These are phyloP conservation scores for Amphipyra tragopoginis DNA, from an alignment of 2,888 invertebrate species.

Conservation along the genomic window DNA sequence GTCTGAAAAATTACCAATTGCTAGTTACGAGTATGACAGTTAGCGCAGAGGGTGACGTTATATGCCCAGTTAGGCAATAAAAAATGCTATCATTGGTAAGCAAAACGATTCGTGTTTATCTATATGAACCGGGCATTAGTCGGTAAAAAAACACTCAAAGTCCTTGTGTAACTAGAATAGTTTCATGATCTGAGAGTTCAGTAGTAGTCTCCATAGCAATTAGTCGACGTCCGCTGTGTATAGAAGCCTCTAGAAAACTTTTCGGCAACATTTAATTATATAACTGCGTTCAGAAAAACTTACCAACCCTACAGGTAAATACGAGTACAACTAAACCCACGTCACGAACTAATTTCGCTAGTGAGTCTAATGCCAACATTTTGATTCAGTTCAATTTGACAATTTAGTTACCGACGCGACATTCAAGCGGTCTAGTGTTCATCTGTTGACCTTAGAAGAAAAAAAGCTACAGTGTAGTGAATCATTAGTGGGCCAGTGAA, in stretches of 20 bases:
- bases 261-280: conserved; percentile 24
- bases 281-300: conserved; percentile 15
- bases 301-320: conserved; percentile 64
- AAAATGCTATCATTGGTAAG: too few species aligned
- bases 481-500: conserved; percentile 47
- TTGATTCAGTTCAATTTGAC: conserved; percentile 82
- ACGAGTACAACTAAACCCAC: conserved; percentile 54
- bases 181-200: too few species aligned
- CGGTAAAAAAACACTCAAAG: too few species aligned
- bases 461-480: conserved; percentile 30
- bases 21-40: too few species aligned
- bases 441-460: conserved; percentile 57
- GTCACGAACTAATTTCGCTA: conserved; percentile 77
- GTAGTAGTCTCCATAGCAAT: too few species aligned
- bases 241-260: conserved; percentile 23
- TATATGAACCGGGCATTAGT: too few species aligned
- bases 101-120: too few species aligned
- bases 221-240: too few species aligned
- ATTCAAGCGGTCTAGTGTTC: conserved; percentile 64
- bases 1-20: too few species aligned
- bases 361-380: conserved; percentile 78
- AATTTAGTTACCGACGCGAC: conserved; percentile 80
- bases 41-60: too few species aligned
- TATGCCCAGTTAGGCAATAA: too few species aligned
- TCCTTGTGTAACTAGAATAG: too few species aligned